phyloP scores from a whole-genome alignment of 1,140 invertebrate genomes.

The Anastrepha obliqua region DNA sequence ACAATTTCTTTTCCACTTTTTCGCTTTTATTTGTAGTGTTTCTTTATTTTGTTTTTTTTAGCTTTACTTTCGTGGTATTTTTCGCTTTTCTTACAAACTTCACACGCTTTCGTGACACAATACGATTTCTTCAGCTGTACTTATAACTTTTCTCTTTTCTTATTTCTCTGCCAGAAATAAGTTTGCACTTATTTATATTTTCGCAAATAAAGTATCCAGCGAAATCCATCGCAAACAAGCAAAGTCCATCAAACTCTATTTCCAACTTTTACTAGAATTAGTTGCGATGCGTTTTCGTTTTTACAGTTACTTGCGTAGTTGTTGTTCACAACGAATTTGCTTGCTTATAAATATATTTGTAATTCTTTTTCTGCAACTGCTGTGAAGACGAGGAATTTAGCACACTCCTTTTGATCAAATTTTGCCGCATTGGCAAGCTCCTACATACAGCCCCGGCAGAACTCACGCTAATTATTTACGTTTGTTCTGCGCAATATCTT shows the following conservation, averaged over 20 bases:
- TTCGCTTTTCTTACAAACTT: not conserved
- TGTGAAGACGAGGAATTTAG: too few relatives aligned
- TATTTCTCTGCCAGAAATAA: not conserved
- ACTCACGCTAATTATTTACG: not conserved
- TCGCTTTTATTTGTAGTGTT: too few relatives aligned
- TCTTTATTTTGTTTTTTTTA: not conserved
- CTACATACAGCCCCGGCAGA: not conserved
- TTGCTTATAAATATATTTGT: not conserved
- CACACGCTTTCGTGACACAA: not conserved
- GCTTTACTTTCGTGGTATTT: not conserved
- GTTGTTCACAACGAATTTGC: not conserved
- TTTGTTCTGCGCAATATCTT: not conserved
- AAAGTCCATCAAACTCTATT: slow-evolving; percentile 8
- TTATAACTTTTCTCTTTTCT: not conserved
- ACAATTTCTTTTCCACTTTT: too few relatives aligned
- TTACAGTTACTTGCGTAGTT: not conserved
- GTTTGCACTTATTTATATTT: not conserved
- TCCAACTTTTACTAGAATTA: not conserved
- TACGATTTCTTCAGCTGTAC: not conserved
- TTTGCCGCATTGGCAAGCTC: not conserved
- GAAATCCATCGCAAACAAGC: not conserved
- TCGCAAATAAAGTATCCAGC: slow-evolving; percentile 14
- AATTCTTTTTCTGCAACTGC: too few relatives aligned
- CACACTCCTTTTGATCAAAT: not conserved
- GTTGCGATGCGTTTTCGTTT: not conserved